Evolutionary conservation across 2,113 vertebrate genomes (phyloP).

Genomic region (Psettodes erumei): DNA sequence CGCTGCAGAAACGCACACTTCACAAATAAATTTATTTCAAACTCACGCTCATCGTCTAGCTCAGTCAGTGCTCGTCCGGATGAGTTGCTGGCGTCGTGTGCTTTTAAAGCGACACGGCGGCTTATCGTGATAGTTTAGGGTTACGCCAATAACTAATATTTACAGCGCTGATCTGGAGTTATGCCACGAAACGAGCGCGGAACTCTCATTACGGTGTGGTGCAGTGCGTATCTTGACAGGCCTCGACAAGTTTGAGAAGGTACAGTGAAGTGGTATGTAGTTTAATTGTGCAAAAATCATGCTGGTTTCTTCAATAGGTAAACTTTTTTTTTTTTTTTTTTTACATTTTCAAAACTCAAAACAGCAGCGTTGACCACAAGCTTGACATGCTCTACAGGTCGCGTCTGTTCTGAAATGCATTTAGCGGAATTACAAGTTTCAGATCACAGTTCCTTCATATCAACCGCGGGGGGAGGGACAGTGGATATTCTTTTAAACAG

Average conservation of each 20-base stretch:
- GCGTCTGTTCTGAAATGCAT: background rate
- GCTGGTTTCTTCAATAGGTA: conserved; percentile 70
- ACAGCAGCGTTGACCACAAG: conserved; percentile 56
- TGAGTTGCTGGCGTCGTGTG: background rate
- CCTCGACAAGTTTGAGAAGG: background rate
- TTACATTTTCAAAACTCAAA: conserved; percentile 43
- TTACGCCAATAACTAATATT: background rate
- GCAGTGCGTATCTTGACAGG: background rate
- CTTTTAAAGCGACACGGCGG: too few species aligned
- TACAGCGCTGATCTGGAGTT: background rate
- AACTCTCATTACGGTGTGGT: background rate
- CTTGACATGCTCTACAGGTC: conserved; percentile 39
- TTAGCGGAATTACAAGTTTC: conserved; percentile 1
- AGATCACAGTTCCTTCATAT: conserved; percentile 9
- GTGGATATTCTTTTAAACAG: conserved; percentile 27
- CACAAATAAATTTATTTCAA: conserved; percentile 82
- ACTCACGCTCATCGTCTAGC: conserved; percentile 32
- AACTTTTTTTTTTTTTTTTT: conserved; percentile 31
- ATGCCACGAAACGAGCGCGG: background rate
- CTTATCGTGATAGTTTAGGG: background rate
- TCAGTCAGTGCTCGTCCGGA: background rate
- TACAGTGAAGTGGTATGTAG: conserved; percentile 41
- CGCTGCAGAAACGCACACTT: conserved; percentile 8
- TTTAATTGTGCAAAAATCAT: conserved; percentile 85
- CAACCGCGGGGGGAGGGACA: background rate